Percentiles rank a stretch among this genome's conserved stretches.
Conservation (phyloP, 2,113 vertebrate genomes). For the Casuarius casuarius region DNA sequence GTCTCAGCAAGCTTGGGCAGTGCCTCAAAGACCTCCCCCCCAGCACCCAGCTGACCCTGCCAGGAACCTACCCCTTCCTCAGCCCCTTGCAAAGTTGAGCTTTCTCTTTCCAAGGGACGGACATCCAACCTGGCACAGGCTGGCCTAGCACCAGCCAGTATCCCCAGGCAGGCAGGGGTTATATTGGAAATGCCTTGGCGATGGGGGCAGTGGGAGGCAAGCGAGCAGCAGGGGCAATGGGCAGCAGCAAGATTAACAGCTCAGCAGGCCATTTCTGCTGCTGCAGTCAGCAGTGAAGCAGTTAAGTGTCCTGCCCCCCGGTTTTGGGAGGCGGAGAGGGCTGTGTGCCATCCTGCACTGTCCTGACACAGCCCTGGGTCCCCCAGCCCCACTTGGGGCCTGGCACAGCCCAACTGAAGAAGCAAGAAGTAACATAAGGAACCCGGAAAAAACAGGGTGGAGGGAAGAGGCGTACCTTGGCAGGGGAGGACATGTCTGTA, state of each 20-base stretch:
- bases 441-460: not conserved
- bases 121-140: not conserved
- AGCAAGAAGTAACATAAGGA: not conserved
- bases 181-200: accelerated
- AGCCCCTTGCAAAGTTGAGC: not conserved
- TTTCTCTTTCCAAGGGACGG: not conserved
- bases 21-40: not conserved
- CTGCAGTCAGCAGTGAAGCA: not conserved
- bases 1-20: accelerated
- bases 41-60: not conserved
- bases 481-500: not conserved
- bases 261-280: accelerated
- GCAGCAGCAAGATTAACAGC: not conserved
- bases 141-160: not conserved
- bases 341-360: not conserved
- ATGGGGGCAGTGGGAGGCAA: not conserved
- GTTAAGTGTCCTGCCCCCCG: not conserved
- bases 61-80: not conserved
- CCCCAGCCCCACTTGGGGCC: not conserved
- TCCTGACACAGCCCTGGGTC: not conserved
- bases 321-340: not conserved
- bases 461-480: constrained; percentile 21
- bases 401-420: not conserved
- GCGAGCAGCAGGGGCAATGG: not conserved
- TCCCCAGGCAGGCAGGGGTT: not conserved